A percentile compares a stretch with the other conserved stretches of the same genome.
These are phyloP conservation scores for Holothuria leucospilota DNA, from an alignment of 53 echinoderm and acorn worm species.

Conservation along the genomic window DNA sequence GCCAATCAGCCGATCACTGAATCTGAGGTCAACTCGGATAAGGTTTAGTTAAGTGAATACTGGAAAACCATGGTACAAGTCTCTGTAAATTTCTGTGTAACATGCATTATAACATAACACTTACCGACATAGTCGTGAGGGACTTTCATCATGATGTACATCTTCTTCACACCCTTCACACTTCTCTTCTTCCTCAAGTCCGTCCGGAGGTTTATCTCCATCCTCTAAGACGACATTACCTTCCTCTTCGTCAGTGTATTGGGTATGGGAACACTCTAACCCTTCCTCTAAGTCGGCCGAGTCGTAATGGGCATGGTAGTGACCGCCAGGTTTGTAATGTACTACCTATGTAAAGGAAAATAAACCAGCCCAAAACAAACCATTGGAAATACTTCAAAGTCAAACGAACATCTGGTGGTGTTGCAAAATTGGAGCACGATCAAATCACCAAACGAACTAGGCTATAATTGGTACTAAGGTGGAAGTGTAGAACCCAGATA, in stretches of 20 bases:
- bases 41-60: no score
- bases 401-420: no score
- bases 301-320: constrained; percentile 96
- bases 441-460: no score
- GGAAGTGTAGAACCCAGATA: no score
- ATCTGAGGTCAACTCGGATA: no score
- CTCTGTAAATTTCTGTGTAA: no score
- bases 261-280: constrained; percentile 67
- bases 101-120: background rate
- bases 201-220: background rate
- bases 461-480: no score
- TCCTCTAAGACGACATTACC: constrained; percentile 10
- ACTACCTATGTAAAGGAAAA: constrained; percentile 69
- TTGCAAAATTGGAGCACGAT: no score
- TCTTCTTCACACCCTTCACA: background rate
- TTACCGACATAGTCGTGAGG: constrained; percentile 24
- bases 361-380: background rate
- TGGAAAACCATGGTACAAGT: no score
- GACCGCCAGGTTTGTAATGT: constrained; percentile 79
- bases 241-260: constrained; percentile 39
- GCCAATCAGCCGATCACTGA: no score
- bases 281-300: constrained; percentile 71
- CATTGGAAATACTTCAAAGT: no score
- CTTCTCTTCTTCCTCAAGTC: background rate
- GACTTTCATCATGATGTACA: background rate